Base-by-base conservation (phyloP, 2,888 invertebrate species). In the Pterostichus niger region DNA sequence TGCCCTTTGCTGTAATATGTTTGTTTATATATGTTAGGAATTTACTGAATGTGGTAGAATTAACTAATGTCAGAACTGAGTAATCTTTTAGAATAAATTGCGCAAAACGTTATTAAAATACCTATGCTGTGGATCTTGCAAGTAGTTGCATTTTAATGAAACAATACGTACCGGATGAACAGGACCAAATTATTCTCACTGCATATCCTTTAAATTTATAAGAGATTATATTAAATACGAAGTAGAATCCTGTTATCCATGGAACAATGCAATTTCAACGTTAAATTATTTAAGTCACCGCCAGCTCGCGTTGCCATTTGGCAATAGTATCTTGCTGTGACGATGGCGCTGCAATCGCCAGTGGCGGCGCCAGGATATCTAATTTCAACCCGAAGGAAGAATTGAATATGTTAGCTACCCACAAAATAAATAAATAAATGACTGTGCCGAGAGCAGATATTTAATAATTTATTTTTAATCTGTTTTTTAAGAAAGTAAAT, bases 181-280 rank as follows among this genome's bases (percentile, higher is more conserved):
- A 71, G 24, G 31, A 17, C 40, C 71, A 71, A 71, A 71, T 71
- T 71, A 11, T 46, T 10, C 3, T 3, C 24, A 24, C 15, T 44
- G 40, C 10, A 54, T 77, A 35, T 56, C 33, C 54, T 77, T 77
- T 77, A 77, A 52, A 77, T 77, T 77, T 35, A 77, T 64, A 78
- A 78, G 24, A 78, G 44, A 78, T 78, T 78, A 44, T 78, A 78
- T 61, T 78, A 59, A 78, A 61, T 61, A 61, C 6, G 64, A 46
- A 61, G 15, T 40, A 35, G 44, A 78, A 78, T 9, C 61, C 44
- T 24, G 40, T 78, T 61, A 64, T 44, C 46, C 78, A 11, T 40
- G 44, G 40, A 78, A 59, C 78, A 78, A 78, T 64, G 78, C 44
- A 78, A 61, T 78, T 78, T 78, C 59, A 44, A 44, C 44, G 78